Evolutionary conservation across 1,140 invertebrate species (phyloP).

Genomic region (Drosophila erecta): DNA sequence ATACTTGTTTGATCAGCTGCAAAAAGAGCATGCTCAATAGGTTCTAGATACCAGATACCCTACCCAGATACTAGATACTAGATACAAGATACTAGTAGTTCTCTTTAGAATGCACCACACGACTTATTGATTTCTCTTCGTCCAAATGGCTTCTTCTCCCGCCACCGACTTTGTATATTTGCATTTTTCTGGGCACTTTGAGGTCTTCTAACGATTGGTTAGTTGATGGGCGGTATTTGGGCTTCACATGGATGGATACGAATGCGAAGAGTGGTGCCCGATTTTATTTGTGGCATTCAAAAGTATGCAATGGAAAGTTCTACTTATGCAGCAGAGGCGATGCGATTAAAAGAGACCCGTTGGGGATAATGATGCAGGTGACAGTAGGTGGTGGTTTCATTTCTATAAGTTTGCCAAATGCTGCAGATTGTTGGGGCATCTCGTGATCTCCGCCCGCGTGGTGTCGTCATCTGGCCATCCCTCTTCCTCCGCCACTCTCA

Average conservation of each 20-base stretch:
- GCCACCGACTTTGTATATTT: neutral
- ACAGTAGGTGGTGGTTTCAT: conserved; percentile 2
- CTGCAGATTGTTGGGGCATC: conserved; percentile 45
- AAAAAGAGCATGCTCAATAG: neutral
- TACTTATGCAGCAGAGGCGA: neutral
- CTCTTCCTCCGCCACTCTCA: neutral
- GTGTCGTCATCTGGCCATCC: conserved; percentile 39
- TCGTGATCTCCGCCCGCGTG: conserved; percentile 70
- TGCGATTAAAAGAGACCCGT: neutral
- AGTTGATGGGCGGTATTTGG: neutral
- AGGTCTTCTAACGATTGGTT: conserved; percentile 8
- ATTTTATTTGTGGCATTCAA: conserved; percentile 36
- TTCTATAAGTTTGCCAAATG: conserved; percentile 47
- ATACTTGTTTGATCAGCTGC: conserved; percentile 30
- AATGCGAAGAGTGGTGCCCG: too few species aligned
- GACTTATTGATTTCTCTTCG: conserved; percentile 28
- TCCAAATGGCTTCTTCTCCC: conserved; percentile 4
- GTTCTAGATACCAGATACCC: neutral
- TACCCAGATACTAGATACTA: neutral
- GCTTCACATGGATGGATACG: too few species aligned
- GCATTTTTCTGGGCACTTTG: conserved; percentile 14
- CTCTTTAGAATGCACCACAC: neutral
- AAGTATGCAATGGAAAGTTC: conserved; percentile 57
- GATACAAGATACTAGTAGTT: neutral
- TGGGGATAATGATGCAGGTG: conserved; percentile 10